Conservation (phyloP, 2,888 invertebrate species). For the Drosophila histrio region DNA sequence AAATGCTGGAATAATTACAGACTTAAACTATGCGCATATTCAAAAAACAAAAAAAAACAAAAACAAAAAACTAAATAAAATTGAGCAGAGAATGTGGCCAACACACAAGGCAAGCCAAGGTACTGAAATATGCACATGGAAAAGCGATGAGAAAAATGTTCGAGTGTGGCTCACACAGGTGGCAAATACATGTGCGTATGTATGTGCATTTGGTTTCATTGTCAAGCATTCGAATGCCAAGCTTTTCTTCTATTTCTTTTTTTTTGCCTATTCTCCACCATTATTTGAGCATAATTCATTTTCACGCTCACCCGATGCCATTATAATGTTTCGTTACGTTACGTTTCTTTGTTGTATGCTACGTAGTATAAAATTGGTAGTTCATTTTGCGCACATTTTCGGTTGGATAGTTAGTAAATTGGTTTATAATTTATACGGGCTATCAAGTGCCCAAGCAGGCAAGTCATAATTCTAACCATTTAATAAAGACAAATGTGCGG, state of each 20-base stretch:
- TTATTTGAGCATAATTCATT: constrained; percentile 57
- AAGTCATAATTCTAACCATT: constrained; percentile 59
- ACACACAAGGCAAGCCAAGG: constrained; percentile 15
- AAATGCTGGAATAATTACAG: constrained; percentile 77
- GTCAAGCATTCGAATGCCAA: constrained; percentile 47
- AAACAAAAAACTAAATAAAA: constrained; percentile 22
- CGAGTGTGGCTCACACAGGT: constrained; percentile 52
- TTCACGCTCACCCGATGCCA: constrained; percentile 57
- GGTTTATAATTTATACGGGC: constrained; percentile 74
- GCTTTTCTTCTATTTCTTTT: constrained; percentile 1
- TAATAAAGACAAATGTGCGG: constrained; percentile 74
- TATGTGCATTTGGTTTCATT: constrained; percentile 39
- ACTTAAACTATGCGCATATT: constrained; percentile 77
- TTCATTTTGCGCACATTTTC: constrained; percentile 70
- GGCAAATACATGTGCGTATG: constrained; percentile 26
- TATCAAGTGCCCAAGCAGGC: constrained; percentile 37
- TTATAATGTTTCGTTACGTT: constrained; percentile 56
- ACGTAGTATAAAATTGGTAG: constrained; percentile 55
- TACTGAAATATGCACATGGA: constrained; percentile 31
- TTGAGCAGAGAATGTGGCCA: constrained; percentile 17
- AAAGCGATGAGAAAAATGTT: constrained; percentile 3
- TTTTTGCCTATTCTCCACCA: background rate
- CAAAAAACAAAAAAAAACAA: constrained; percentile 39
- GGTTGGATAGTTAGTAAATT: constrained; percentile 69
- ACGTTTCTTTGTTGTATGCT: constrained; percentile 11